Evolutionary conservation across 2,797 vertebrate genomes (phyloP).

Genomic region (Lateolabrax maculatus): DNA sequence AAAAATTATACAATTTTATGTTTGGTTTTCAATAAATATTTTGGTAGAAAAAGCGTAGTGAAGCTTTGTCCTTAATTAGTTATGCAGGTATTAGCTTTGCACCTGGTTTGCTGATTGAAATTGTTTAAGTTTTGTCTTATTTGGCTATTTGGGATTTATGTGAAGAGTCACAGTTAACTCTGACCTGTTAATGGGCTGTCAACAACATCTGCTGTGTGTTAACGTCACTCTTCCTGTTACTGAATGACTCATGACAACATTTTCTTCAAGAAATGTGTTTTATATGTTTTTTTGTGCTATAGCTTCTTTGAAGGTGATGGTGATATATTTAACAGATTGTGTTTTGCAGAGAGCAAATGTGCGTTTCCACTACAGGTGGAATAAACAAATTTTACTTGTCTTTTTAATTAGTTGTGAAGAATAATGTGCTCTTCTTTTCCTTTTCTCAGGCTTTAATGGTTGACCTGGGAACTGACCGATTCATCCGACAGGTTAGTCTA

Average conservation of each 20-base stretch:
- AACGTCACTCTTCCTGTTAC: slow-evolving; percentile 17
- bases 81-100: not conserved
- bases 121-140: not conserved
- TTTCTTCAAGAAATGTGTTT: not conserved
- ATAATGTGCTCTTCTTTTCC: slow-evolving; percentile 19
- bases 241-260: slow-evolving; percentile 30
- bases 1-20: too few species aligned
- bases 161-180: slow-evolving; percentile 32
- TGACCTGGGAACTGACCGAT: slow-evolving; percentile 96
- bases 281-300: not conserved
- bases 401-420: slow-evolving; percentile 3
- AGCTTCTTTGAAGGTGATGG: not conserved
- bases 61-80: slow-evolving; percentile 10
- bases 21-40: slow-evolving; percentile 25
- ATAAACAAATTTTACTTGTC: not conserved
- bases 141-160: slow-evolving; percentile 5
- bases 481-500: slow-evolving; percentile 94
- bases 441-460: slow-evolving; percentile 95
- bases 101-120: not conserved
- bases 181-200: slow-evolving; percentile 29
- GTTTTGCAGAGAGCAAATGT: not conserved
- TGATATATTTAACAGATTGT: slow-evolving; percentile 8
- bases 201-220: slow-evolving; percentile 46
- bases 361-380: not conserved
- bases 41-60: not conserved